Percentiles rank a stretch among this genome's conserved stretches.
phyloP scores from a whole-genome alignment of 1,140 invertebrate genomes.

The Drosophila santomea region DNA sequence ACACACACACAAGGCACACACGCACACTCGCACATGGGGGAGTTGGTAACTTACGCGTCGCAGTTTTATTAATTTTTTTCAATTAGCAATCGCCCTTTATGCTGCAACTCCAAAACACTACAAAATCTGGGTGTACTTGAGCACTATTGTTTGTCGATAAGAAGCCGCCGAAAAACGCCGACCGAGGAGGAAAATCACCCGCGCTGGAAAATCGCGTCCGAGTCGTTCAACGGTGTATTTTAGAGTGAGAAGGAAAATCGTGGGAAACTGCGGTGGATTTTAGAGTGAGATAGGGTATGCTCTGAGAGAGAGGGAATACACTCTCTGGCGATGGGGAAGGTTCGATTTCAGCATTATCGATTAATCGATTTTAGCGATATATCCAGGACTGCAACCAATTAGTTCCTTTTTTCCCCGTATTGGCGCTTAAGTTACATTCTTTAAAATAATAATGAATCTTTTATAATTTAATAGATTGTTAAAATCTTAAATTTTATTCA shows the following conservation, averaged over 20 bases:
- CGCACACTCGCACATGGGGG: conserved; percentile 31
- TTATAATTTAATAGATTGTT: too few species aligned
- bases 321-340: too few species aligned
- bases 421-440: too few species aligned
- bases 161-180: conserved; percentile 58
- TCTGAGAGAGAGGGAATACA: too few species aligned
- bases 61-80: conserved; percentile 26
- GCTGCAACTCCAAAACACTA: conserved; percentile 29
- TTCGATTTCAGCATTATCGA: too few species aligned
- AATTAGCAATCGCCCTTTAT: conserved; percentile 40
- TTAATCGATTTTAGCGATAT: too few species aligned
- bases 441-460: too few species aligned
- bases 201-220: conserved; percentile 49
- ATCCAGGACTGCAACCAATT: too few species aligned
- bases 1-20: conserved; percentile 30
- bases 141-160: conserved; percentile 34
- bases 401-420: too few species aligned
- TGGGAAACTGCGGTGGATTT: too few species aligned
- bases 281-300: too few species aligned
- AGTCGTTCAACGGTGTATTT: conserved; percentile 19
- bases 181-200: conserved; percentile 56
- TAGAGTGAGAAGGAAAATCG: conserved; percentile 18
- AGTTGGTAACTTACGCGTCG: conserved; percentile 58
- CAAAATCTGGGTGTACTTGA: conserved; percentile 5
- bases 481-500: too few species aligned